These are phyloP conservation scores for Puffinus mauretanicus DNA, from an alignment of 2,113 vertebrate genomes.

Conservation along the genomic window DNA sequence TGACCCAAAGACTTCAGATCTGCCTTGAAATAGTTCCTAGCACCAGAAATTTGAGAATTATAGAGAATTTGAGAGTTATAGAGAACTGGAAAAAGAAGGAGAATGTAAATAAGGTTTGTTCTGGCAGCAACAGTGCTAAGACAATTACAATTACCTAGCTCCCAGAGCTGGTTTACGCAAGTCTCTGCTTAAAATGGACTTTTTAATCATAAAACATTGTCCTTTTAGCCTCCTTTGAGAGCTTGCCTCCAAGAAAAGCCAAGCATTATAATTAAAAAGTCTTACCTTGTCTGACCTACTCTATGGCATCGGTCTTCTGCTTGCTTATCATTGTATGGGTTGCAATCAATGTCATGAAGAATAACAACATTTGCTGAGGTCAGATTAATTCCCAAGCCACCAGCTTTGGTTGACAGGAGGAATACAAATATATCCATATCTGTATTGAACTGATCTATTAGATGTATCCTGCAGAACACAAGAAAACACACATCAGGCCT, in stretches of 20 bases:
- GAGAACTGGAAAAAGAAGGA: background rate
- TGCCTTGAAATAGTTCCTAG: background rate
- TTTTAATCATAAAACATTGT: background rate
- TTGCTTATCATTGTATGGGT: constrained; percentile 97
- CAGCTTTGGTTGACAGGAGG: constrained; percentile 95
- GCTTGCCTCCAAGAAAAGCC: background rate
- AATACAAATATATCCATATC: constrained; percentile 93
- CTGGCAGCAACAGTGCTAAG: background rate
- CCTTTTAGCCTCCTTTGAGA: background rate
- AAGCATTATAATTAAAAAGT: background rate
- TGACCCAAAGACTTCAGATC: background rate
- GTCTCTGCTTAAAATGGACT: background rate
- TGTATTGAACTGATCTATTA: constrained; percentile 94
- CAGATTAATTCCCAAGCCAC: constrained; percentile 94
- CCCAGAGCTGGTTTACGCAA: background rate
- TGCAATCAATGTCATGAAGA: constrained; percentile 98
- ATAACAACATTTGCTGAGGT: constrained; percentile 95
- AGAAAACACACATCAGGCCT: background rate
- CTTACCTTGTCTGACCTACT: constrained; percentile 91
- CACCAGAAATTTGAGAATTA: background rate
- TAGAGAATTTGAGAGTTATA: background rate
- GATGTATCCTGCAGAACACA: constrained; percentile 83
- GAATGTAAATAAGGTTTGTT: background rate
- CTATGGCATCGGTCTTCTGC: constrained; percentile 95
- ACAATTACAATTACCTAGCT: background rate